A percentile compares a stretch with the other conserved stretches of the same genome.
phyloP scores from a whole-genome alignment of 64 coral and sea anemone genomes.

The Stylophora pistillata region DNA sequence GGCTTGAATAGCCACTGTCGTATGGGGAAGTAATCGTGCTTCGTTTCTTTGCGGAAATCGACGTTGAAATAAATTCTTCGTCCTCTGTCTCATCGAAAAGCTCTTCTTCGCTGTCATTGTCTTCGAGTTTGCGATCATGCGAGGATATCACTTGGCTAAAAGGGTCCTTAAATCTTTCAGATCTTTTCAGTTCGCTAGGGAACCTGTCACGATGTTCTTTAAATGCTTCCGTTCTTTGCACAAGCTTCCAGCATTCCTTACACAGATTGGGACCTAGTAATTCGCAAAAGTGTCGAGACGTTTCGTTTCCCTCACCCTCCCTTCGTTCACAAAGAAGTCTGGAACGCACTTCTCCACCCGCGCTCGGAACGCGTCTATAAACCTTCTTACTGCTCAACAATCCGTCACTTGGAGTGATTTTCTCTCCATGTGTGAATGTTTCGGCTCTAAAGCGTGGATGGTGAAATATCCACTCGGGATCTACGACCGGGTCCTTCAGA shows the following conservation, averaged over 20 bases:
- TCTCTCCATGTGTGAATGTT: background rate
- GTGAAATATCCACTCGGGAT: constrained; percentile 26
- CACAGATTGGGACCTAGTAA: constrained; percentile 86
- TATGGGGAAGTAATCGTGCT: constrained; percentile 11
- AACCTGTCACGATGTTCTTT: constrained; percentile 3
- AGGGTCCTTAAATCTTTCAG: background rate
- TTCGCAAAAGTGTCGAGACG: constrained; percentile 80
- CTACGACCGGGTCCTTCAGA: constrained; percentile 13
- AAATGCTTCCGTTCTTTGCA: constrained; percentile 36
- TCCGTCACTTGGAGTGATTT: background rate
- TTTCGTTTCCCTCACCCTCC: background rate
- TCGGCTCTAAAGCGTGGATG: constrained; percentile 24
- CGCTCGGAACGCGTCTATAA: constrained; percentile 36
- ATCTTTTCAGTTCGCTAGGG: background rate
- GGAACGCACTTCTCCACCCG: background rate
- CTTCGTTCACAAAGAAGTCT: constrained; percentile 40
- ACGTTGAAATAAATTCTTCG: constrained; percentile 24
- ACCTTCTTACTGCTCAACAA: constrained; percentile 51
- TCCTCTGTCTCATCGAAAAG: constrained; percentile 38
- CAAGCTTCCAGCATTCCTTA: constrained; percentile 66
- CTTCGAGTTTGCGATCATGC: background rate
- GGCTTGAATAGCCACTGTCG: constrained; percentile 66
- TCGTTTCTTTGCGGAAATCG: background rate
- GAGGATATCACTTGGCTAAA: constrained; percentile 24
- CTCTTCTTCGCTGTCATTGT: constrained; percentile 52